Conservation (phyloP, 1,140 invertebrate genomes). For the Drosophila mojavensis region DNA sequence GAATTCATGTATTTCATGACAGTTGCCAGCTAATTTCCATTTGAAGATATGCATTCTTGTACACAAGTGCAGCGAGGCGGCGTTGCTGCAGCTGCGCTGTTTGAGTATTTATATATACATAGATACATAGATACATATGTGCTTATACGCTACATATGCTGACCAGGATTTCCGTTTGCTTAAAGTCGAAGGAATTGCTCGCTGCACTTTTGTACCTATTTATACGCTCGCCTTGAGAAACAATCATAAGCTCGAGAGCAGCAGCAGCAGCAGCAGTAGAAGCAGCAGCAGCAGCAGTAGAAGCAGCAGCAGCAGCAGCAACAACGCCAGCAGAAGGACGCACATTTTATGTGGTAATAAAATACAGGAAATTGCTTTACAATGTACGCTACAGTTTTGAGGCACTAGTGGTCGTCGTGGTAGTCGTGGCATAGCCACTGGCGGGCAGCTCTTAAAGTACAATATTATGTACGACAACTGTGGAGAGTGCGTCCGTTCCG, state of each 20-base stretch:
- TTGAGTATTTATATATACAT: not conserved
- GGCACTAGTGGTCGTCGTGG: constrained; percentile 3
- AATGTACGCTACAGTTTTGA: constrained; percentile 53
- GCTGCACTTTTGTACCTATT: constrained; percentile 33
- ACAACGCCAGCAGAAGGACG: constrained; percentile 25
- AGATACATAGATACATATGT: not conserved
- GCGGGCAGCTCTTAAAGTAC: constrained; percentile 52
- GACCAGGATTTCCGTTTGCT: constrained; percentile 32
- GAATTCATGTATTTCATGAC: too few species aligned
- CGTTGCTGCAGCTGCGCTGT: not conserved
- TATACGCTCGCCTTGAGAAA: constrained; percentile 43
- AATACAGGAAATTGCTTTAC: constrained; percentile 73
- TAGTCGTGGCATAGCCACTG: constrained; percentile 24
- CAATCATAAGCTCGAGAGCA: constrained; percentile 44
- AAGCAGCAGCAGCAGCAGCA: not conserved
- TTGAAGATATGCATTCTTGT: too few species aligned
- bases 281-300: not conserved
- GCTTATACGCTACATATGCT: constrained; percentile 19
- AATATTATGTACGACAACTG: constrained; percentile 69
- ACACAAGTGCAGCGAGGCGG: too few species aligned
- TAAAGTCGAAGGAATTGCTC: constrained; percentile 26
- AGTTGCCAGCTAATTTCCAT: too few species aligned
- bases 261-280: constrained; percentile 3
- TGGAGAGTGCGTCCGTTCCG: constrained; percentile 39
- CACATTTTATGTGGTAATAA: constrained; percentile 63